These are phyloP conservation scores for Serilophus lunatus DNA, from an alignment of 2,113 vertebrate species.

Conservation along the genomic window DNA sequence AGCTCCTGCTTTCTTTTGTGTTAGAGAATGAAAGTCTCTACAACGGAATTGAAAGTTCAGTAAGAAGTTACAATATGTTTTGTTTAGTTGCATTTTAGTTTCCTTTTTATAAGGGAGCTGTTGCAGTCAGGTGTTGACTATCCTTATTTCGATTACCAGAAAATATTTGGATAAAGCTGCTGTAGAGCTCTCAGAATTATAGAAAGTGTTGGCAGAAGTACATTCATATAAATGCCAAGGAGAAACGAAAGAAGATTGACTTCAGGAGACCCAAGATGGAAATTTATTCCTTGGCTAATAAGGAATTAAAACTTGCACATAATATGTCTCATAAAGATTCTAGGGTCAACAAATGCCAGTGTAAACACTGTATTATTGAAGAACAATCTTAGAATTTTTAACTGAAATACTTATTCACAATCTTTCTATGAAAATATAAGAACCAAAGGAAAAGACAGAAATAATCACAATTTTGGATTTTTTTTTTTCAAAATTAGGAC, in stretches of 20 bases:
- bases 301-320: background rate
- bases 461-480: background rate
- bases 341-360: background rate
- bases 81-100: background rate
- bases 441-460: background rate
- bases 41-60: background rate
- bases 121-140: background rate
- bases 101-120: background rate
- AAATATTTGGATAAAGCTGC: background rate
- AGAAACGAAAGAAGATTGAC: background rate
- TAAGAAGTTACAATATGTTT: background rate
- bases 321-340: background rate
- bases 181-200: background rate
- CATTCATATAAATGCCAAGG: background rate
- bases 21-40: background rate
- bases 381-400: background rate
- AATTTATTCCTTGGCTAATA: background rate
- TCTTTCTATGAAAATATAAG: background rate
- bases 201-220: background rate
- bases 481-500: background rate
- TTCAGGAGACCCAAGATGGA: background rate
- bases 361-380: background rate
- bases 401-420: background rate
- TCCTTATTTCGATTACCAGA: background rate
- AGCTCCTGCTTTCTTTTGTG: background rate